Base-by-base conservation (phyloP, 1,140 invertebrate genomes). In the Amyelois transitella region DNA sequence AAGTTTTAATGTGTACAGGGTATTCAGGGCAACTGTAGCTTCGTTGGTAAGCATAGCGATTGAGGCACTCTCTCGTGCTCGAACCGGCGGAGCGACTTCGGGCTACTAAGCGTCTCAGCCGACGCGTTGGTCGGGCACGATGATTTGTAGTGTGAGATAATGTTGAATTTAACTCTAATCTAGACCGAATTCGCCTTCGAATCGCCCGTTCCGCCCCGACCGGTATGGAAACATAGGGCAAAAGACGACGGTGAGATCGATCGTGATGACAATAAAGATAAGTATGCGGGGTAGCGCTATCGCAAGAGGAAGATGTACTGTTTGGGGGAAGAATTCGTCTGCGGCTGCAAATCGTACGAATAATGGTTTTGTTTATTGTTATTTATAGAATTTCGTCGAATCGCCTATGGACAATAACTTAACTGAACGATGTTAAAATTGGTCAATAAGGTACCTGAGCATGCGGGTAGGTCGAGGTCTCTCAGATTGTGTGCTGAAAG, bases 401-500 rank as follows among this genome's bases (percentile, higher is more conserved):
- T 38, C 32, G 10, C 14, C 2, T 38, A n/a, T 38, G 14, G 10
- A n/a, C n/a, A n/a, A n/a, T n/a, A n/a, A n/a, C n/a, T n/a, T n/a
- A n/a, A n/a, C n/a, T n/a, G n/a, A n/a, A n/a, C 2, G 6, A 38
- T 14, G 12, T 14, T 24, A 38, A 38, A 14, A 14, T 38, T 38
- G 3, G 32, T n/a, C n/a, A 6, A 48, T 12, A 21, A 51, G 25
- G 58, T 81, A 88, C 85, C 85, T 86, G 56, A 88, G 75, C 85
- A 86, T 88, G 18, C 85, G 74, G 2, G 94, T 94, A 52, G 93
- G 93, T 60, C 94, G 90, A 12, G 95, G 95, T 69, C 95, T 89
- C 89, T 97, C 96, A 66, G 95, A 96, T 86, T 97, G 96, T 55
- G 96, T 97, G 68, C 95, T 96, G 86, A 97, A 96, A 73, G 96